Evolutionary conservation across 92 coral and sea anemone genomes (phyloP), one percentile per base, ranked within the genome.

Genomic region (Paramuricea clavata): DNA sequence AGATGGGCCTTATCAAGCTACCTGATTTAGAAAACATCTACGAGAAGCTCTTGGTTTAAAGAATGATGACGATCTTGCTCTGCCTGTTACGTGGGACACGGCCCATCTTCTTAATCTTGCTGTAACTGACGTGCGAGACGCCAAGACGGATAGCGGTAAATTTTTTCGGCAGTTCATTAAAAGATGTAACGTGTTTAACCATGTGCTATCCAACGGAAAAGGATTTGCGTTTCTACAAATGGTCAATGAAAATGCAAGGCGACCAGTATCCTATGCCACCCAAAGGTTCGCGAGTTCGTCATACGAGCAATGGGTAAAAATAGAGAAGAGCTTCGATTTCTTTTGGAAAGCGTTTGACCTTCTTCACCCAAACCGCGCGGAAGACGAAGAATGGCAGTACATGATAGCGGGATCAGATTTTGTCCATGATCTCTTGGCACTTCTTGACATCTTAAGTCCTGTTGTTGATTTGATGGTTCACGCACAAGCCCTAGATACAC

Each of bases 1-100:
- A 70, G 71, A 85, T 61, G 83, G 89, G 54, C 89, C 83, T 23
- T 85, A 85, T 67, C 39, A 62, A 62, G 39, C 70, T 26, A 22
- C 70, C 17, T 35, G 39, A 1, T 62, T 62, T 22, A 12, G 35
- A 62, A 12, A 27, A 10, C 35, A 22, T 62, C 70, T 62, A 26
- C 0, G 39, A 62, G 35, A 62, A 30, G 39, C 70, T 22, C 70
- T 62, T 27, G 70, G 19, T 25, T 26, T 62, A 26, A 30, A 27
- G 1, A 5, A 30, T 30, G 17, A 31, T 30, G 70, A 62, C 25
- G 70, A 62, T 27, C 39, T 62, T 26, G 70, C 70, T 11, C 8
- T 62, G 34, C 70, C 70, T 15, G 34, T 62, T 22, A 62, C 70
- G 19, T 62, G 70, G 70, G 70, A 62, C 70, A 62, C 70, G 0